Conservation (phyloP, 1,140 invertebrate genomes). For the Apis cerana region DNA sequence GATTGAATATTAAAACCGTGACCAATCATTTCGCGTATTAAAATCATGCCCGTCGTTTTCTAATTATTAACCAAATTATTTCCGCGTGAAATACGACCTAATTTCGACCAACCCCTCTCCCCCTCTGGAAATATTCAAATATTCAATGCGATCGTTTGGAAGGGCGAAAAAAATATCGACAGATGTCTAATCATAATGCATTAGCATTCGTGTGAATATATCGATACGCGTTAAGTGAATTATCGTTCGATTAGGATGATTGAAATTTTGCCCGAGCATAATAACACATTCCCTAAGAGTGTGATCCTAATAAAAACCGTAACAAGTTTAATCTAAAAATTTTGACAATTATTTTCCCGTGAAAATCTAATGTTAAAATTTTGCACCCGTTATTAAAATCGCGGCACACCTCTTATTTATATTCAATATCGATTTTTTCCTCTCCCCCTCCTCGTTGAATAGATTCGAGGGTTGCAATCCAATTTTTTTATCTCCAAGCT, state of each 20-base stretch:
- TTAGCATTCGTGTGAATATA: background rate
- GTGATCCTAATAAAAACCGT: too few species aligned
- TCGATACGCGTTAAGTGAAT: background rate
- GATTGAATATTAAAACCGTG: too few species aligned
- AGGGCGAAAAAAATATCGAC: background rate
- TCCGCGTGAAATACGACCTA: background rate
- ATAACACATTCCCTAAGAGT: too few species aligned
- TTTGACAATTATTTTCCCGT: too few species aligned
- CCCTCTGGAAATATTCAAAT: background rate
- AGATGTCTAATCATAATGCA: constrained; percentile 1
- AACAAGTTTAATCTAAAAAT: too few species aligned
- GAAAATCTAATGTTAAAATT: constrained; percentile 16
- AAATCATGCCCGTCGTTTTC: background rate
- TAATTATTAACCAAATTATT: constrained; percentile 3
- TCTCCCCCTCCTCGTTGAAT: background rate
- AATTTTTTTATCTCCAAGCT: constrained; percentile 29
- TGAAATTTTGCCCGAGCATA: background rate
- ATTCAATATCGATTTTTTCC: constrained; percentile 47
- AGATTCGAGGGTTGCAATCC: background rate
- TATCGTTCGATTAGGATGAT: background rate
- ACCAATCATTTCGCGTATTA: too few species aligned
- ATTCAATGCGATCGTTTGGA: background rate
- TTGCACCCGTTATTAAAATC: constrained; percentile 11
- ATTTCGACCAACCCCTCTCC: background rate
- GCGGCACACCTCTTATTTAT: constrained; percentile 45